Conservation (phyloP, 2,797 vertebrate species). For the Cercopithecus diana region DNA sequence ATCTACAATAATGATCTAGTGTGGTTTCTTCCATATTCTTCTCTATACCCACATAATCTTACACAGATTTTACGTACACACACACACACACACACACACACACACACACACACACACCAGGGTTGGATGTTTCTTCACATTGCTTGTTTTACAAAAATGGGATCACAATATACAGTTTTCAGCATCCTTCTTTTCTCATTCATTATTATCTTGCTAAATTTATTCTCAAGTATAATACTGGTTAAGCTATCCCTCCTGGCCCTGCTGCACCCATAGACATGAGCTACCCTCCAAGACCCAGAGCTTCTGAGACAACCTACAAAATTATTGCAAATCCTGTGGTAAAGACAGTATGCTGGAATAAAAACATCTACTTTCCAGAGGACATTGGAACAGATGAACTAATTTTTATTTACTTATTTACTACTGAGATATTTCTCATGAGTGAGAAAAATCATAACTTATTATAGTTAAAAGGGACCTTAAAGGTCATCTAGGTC, state of each 20-base stretch:
- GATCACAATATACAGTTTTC: neutral
- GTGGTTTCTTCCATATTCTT: neutral
- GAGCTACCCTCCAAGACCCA: neutral
- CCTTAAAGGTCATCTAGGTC: neutral
- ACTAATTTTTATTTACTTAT: neutral
- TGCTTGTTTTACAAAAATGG: constrained; percentile 37
- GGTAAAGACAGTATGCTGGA: neutral
- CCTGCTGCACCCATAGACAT: neutral
- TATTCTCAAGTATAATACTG: neutral
- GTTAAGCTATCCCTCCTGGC: neutral
- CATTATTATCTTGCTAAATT: neutral
- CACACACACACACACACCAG: neutral
- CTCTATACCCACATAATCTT: neutral
- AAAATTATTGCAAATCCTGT: constrained; percentile 25
- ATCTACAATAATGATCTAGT: neutral
- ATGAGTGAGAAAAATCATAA: neutral
- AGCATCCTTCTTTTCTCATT: neutral
- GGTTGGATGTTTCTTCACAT: neutral
- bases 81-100: neutral
- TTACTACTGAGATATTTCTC: constrained; percentile 23
- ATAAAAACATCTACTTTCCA: neutral
- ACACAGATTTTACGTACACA: neutral
- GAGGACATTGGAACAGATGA: neutral
- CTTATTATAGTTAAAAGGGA: neutral
- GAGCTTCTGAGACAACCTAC: constrained; percentile 35